Evolutionary conservation across 2,797 vertebrate species (phyloP).

Genomic region (Cynodonichthys magdalenae): DNA sequence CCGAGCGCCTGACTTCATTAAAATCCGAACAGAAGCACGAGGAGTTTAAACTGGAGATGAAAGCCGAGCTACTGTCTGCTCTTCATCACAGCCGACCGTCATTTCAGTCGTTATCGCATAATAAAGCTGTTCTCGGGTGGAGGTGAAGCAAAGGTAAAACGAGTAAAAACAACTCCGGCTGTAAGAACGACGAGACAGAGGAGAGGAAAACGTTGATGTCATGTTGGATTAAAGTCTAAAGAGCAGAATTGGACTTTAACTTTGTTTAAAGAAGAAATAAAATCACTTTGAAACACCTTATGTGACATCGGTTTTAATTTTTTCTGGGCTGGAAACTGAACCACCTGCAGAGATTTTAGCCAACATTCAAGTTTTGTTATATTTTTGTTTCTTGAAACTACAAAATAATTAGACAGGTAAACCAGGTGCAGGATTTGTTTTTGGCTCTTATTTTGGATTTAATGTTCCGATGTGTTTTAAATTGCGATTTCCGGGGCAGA

Average conservation of each 20-base stretch:
- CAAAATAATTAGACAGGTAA: not conserved
- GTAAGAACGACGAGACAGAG: constrained; percentile 41
- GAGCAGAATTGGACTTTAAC: not conserved
- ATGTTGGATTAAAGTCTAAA: not conserved
- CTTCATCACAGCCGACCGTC: constrained; percentile 39
- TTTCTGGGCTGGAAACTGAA: constrained; percentile 3
- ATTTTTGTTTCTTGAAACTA: not conserved
- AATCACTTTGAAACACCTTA: not conserved
- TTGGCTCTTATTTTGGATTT: not conserved
- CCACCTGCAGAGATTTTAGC: not conserved
- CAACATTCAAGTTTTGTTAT: not conserved
- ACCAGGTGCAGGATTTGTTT: not conserved
- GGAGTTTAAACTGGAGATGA: constrained; percentile 39
- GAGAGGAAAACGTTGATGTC: not conserved
- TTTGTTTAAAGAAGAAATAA: not conserved
- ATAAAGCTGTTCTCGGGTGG: constrained; percentile 51
- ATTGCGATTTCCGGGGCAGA: no score
- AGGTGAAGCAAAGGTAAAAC: constrained; percentile 22
- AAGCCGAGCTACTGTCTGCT: constrained; percentile 22
- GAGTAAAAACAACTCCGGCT: constrained; percentile 32
- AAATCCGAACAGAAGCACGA: constrained; percentile 27
- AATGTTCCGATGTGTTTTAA: no score
- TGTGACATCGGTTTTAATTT: constrained; percentile 1
- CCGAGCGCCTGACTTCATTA: constrained; percentile 19
- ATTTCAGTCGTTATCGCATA: constrained; percentile 55